Conservation (phyloP, 2,797 vertebrate species). For the Gymnoscopelus microlampas region DNA sequence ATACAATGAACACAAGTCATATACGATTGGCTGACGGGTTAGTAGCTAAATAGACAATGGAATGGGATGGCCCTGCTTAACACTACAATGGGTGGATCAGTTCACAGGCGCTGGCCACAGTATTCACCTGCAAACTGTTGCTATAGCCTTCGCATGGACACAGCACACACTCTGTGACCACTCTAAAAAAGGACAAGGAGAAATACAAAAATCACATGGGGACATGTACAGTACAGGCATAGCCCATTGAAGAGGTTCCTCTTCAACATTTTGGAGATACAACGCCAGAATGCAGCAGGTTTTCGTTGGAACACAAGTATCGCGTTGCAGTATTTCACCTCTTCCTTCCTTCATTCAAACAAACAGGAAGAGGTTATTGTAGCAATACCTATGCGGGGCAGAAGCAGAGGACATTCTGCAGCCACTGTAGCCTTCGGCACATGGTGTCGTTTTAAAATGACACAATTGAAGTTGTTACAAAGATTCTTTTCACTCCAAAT, state of each 20-base stretch:
- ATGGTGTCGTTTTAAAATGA: conserved; percentile 24
- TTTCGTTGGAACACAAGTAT: not conserved
- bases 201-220: conserved; percentile 56
- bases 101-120: conserved; percentile 19
- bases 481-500: conserved; percentile 28
- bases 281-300: not conserved
- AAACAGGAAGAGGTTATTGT: not conserved
- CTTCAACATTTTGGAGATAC: not conserved
- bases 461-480: conserved; percentile 12
- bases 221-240: conserved; percentile 43
- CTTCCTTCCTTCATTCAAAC: not conserved
- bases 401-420: conserved; percentile 30
- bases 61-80: conserved; percentile 36
- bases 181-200: conserved; percentile 45
- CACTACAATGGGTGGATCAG: conserved; percentile 33
- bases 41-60: conserved; percentile 52
- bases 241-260: conserved; percentile 49
- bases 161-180: conserved; percentile 39
- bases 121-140: conserved; percentile 31
- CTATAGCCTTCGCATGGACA: conserved; percentile 66
- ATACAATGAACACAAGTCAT: conserved; percentile 55
- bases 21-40: conserved; percentile 53
- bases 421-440: conserved; percentile 21
- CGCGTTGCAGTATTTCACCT: conserved; percentile 1
- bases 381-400: not conserved